Conservation (phyloP, 2,888 invertebrate genomes). For the Orchesella flavescens region DNA sequence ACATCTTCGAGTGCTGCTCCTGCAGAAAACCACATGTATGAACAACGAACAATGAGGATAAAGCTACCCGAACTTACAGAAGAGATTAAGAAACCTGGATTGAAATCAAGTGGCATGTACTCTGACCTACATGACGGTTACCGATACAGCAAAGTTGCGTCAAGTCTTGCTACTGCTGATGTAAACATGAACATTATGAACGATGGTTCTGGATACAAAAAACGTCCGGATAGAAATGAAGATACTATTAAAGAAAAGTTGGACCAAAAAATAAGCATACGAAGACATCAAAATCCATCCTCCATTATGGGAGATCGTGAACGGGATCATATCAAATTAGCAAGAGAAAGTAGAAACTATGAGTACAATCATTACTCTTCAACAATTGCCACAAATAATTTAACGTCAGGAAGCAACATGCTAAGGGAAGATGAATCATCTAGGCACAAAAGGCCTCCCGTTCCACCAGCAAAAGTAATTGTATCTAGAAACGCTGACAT, state of each 20-base stretch:
- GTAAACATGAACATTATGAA: conserved; percentile 44
- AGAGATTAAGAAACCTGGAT: not conserved
- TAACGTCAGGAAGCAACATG: not conserved
- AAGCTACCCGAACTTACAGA: not conserved
- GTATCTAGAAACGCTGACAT: not conserved
- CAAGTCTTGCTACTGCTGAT: conserved; percentile 12
- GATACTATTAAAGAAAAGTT: conserved; percentile 42
- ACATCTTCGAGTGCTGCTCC: conserved; percentile 33
- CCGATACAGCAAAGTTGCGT: conserved; percentile 2
- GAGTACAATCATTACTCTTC: conserved; percentile 12
- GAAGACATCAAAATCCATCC: not conserved
- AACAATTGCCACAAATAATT: not conserved
- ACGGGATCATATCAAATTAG: conserved; percentile 9
- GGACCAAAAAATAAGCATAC: conserved; percentile 5
- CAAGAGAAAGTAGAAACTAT: conserved; percentile 19
- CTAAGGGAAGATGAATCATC: not conserved
- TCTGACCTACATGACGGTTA: conserved; percentile 28
- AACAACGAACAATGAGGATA: not conserved
- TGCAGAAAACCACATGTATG: conserved; percentile 1
- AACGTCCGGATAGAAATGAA: not conserved
- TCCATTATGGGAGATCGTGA: conserved; percentile 34
- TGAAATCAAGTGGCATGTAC: conserved; percentile 27
- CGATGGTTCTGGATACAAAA: conserved; percentile 13
- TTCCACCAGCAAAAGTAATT: conserved; percentile 3
- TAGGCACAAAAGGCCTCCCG: conserved; percentile 22